Percentiles rank a stretch among this genome's conserved stretches.
phyloP scores from a whole-genome alignment of 2,113 vertebrate species.

The Heterocephalus glaber region DNA sequence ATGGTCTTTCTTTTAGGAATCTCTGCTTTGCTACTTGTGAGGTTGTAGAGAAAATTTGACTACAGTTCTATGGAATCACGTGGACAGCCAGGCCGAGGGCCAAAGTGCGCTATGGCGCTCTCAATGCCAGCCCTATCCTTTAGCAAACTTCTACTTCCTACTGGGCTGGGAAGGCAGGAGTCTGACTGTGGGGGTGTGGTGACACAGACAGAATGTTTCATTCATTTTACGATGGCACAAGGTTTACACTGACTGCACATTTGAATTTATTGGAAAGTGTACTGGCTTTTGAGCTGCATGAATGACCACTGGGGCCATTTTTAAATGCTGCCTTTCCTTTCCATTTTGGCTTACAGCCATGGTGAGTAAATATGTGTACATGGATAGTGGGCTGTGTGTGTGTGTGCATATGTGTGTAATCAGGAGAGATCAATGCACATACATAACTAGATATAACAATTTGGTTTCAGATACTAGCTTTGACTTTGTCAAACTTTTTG shows the following conservation, averaged over 20 bases:
- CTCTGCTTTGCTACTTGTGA: slow-evolving; percentile 37
- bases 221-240: slow-evolving; percentile 29
- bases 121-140: not conserved
- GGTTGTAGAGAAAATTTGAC: not conserved
- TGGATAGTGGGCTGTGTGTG: not conserved
- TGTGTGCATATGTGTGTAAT: not conserved
- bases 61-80: not conserved
- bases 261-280: not conserved
- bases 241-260: slow-evolving; percentile 41
- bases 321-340: slow-evolving; percentile 42
- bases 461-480: not conserved
- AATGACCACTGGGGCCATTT: slow-evolving; percentile 11
- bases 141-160: not conserved
- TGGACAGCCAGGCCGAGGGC: not conserved
- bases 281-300: slow-evolving; percentile 51
- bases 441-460: not conserved
- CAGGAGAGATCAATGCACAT: not conserved
- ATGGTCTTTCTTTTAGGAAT: not conserved
- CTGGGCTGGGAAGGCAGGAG: not conserved
- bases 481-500: slow-evolving; percentile 38
- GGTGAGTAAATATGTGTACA: slow-evolving; percentile 1
- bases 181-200: not conserved
- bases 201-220: not conserved
- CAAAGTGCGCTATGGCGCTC: not conserved
- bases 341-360: not conserved